These are phyloP conservation scores for Epiblema foenella DNA, from an alignment of 2,888 invertebrate genomes.

Conservation along the genomic window DNA sequence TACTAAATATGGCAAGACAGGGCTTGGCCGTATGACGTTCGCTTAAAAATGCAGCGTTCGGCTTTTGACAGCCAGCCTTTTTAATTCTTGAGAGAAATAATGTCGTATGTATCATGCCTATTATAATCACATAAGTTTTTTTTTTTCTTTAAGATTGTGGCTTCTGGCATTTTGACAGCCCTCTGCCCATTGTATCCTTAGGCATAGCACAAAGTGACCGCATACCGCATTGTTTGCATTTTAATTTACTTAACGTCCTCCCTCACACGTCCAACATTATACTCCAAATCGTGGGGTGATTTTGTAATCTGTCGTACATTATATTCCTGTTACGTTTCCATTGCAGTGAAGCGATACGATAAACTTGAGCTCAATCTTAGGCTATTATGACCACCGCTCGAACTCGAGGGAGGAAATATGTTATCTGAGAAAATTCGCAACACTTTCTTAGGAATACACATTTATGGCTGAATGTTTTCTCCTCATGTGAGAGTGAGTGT, in stretches of 20 bases:
- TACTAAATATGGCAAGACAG: constrained; percentile 34
- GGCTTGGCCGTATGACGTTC: constrained; percentile 15
- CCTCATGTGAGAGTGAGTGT: too few species aligned
- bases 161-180: constrained; percentile 23
- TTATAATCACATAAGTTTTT: background rate
- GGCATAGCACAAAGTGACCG: background rate
- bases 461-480: too few species aligned
- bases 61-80: constrained; percentile 25
- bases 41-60: constrained; percentile 32
- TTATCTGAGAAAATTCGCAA: too few species aligned
- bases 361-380: too few species aligned
- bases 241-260: background rate
- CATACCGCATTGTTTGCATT: background rate
- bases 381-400: too few species aligned
- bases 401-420: too few species aligned
- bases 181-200: background rate
- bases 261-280: too few species aligned
- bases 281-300: too few species aligned
- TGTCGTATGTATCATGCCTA: background rate
- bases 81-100: background rate
- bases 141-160: constrained; percentile 7
- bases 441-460: too few species aligned
- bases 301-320: too few species aligned
- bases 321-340: too few species aligned
- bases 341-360: too few species aligned